These are phyloP conservation scores for Nyctibius grandis DNA, from an alignment of 2,797 vertebrate genomes.

Conservation along the genomic window DNA sequence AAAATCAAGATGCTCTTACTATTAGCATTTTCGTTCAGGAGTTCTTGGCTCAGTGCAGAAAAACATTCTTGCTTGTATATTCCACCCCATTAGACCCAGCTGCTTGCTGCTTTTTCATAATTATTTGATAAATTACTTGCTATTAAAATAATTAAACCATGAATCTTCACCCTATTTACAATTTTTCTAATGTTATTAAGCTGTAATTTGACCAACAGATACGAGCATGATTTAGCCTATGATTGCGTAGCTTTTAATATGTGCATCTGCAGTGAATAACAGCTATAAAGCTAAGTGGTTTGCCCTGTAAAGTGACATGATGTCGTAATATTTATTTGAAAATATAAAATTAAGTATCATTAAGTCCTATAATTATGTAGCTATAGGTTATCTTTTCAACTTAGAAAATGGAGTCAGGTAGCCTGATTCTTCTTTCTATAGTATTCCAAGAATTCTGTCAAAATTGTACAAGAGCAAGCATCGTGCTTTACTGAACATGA, in stretches of 20 bases:
- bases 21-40: neutral
- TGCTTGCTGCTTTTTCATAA: neutral
- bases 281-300: constrained; percentile 39
- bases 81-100: neutral
- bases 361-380: constrained; percentile 7
- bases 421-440: neutral
- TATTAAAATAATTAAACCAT: constrained; percentile 38
- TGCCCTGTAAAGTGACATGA: constrained; percentile 22
- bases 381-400: constrained; percentile 19
- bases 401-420: neutral
- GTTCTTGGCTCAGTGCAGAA: neutral
- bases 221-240: neutral
- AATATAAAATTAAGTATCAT: constrained; percentile 41
- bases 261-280: neutral
- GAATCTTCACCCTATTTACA: constrained; percentile 19
- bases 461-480: neutral
- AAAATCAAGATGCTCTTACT: neutral
- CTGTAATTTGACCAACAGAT: constrained; percentile 43
- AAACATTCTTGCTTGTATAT: neutral
- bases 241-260: constrained; percentile 12
- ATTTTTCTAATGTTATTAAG: constrained; percentile 37
- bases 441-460: neutral
- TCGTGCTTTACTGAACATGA: neutral
- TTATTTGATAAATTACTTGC: neutral
- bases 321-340: constrained; percentile 39